Conservation (phyloP, 1,140 invertebrate species). For the Rhynchophorus ferrugineus region DNA sequence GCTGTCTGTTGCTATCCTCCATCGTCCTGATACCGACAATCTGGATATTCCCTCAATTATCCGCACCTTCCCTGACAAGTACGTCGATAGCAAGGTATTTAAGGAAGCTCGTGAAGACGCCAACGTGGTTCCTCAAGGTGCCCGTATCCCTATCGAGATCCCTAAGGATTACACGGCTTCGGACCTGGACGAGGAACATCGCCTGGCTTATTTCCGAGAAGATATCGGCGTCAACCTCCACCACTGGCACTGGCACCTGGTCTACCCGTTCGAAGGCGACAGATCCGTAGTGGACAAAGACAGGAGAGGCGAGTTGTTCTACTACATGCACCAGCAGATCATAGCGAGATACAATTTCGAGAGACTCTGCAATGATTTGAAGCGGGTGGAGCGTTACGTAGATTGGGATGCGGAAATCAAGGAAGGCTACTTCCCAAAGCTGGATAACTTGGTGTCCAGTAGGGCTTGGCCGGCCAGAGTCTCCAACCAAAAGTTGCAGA, state of each 20-base stretch:
- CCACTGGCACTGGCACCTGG: constrained; percentile 81
- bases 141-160: constrained; percentile 53
- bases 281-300: constrained; percentile 58
- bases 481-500: constrained; percentile 49
- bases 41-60: constrained; percentile 60
- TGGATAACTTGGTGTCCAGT: constrained; percentile 57
- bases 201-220: constrained; percentile 58
- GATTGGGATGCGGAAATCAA: constrained; percentile 55
- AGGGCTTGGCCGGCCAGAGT: constrained; percentile 56
- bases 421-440: constrained; percentile 65
- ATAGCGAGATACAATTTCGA: constrained; percentile 63
- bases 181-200: constrained; percentile 56
- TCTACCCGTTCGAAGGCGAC: constrained; percentile 61
- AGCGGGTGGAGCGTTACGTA: constrained; percentile 50
- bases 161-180: constrained; percentile 58
- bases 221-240: constrained; percentile 61
- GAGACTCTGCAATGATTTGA: constrained; percentile 54
- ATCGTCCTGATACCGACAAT: constrained; percentile 66
- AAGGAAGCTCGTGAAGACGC: constrained; percentile 57
- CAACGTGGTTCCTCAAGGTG: constrained; percentile 52
- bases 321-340: constrained; percentile 72
- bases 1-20: constrained; percentile 63
- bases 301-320: constrained; percentile 66
- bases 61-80: constrained; percentile 71
- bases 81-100: constrained; percentile 64